Percentiles rank a stretch among this genome's conserved stretches.
These are phyloP conservation scores for Dugesia japonica DNA, from an alignment of 2,888 invertebrate species.

Conservation along the genomic window DNA sequence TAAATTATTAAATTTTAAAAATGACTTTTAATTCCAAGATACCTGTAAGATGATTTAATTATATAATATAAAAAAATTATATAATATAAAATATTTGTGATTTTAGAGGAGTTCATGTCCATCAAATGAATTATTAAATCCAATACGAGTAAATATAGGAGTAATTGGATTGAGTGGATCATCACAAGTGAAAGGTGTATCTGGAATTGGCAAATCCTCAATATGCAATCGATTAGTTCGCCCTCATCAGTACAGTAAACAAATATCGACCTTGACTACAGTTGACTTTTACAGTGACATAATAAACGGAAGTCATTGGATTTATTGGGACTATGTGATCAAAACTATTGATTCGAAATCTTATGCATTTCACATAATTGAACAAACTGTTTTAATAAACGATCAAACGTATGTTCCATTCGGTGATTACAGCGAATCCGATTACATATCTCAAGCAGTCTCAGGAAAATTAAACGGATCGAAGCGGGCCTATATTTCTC, in stretches of 20 bases:
- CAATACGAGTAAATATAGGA: background rate
- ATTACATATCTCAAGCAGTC: constrained; percentile 3
- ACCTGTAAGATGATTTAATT: too few species aligned
- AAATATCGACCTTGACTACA: background rate
- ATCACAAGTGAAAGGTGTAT: background rate
- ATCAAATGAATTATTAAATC: background rate
- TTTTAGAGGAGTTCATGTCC: background rate
- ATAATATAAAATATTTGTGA: too few species aligned
- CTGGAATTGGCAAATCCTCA: background rate
- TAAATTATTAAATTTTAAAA: too few species aligned
- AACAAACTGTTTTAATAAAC: background rate
- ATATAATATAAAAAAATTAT: too few species aligned
- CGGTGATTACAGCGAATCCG: background rate
- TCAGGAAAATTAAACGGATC: background rate
- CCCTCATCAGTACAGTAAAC: background rate
- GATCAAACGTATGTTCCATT: background rate
- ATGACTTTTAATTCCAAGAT: too few species aligned
- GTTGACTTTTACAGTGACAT: background rate
- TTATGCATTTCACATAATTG: background rate
- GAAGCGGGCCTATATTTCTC: background rate
- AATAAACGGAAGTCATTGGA: background rate
- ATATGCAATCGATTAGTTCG: background rate
- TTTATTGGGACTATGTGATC: background rate
- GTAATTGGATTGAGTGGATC: constrained; percentile 9
- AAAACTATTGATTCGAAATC: background rate